Percentiles rank a stretch among this genome's conserved stretches.
These are phyloP conservation scores for Pygoscelis adeliae DNA, from an alignment of 2,113 vertebrate genomes.

Conservation along the genomic window DNA sequence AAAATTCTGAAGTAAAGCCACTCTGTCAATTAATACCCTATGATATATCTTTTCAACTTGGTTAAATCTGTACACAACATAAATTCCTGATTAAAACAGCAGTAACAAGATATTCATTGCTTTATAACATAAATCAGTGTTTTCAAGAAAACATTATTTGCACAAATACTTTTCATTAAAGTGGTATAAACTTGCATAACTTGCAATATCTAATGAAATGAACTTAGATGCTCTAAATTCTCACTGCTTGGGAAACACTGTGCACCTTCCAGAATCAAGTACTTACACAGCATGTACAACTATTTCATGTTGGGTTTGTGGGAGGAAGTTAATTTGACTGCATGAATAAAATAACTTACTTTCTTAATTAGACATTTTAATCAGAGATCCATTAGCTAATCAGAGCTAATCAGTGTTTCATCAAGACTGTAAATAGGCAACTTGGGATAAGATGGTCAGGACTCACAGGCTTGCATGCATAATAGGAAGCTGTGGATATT, in stretches of 20 bases:
- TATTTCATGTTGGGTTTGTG: constrained; percentile 11
- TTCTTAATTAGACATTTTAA: constrained; percentile 70
- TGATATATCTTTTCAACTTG: neutral
- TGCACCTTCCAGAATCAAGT: constrained; percentile 20
- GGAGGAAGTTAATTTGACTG: constrained; percentile 64
- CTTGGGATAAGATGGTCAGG: constrained; percentile 39
- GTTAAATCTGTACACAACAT: neutral
- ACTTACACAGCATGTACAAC: constrained; percentile 17
- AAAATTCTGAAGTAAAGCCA: neutral
- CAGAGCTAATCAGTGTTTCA: constrained; percentile 71
- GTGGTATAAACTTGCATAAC: neutral
- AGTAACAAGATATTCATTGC: neutral
- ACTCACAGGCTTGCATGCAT: constrained; percentile 34
- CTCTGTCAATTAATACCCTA: neutral
- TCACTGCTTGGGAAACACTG: neutral
- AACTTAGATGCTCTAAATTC: neutral
- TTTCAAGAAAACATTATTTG: constrained; percentile 51
- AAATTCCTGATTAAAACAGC: neutral
- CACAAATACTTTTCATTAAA: constrained; percentile 40
- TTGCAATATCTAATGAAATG: neutral
- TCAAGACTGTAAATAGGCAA: constrained; percentile 63
- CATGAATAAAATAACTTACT: constrained; percentile 68
- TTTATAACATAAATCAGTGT: neutral
- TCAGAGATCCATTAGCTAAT: constrained; percentile 71
- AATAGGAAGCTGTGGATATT: neutral